Evolutionary conservation across 2,797 vertebrate genomes (phyloP), one percentile per base, ranked within the genome.

Genomic region (Oreortyx pictus): DNA sequence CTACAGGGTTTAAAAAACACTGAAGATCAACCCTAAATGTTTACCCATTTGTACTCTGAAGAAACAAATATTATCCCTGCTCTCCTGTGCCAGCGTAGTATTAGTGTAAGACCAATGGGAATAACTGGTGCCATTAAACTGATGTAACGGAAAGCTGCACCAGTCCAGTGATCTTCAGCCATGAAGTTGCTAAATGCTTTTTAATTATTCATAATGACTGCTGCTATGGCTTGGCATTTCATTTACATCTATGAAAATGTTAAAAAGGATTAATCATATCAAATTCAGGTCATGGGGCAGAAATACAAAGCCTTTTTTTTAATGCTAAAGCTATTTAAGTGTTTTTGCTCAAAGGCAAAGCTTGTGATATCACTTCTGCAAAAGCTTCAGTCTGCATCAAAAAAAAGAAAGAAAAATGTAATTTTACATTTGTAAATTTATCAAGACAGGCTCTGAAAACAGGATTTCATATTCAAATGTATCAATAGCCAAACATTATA

Each of bases 191-290:
- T 93, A 85, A 93, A 49, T 68, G 49, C 15, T 73, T 89, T 95
- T 89, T 88, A 93, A 88, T 90, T 96, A 47, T 61, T 89, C 65
- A 49, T 93, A 86, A 89, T 61, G 66, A 66, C 27, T 44, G 7
- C 39, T 90, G 14, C 5, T 73, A 83, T 52, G 16, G 22, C 68
- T 90, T 83, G 57, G 27, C n/a, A 73, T 74, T 78, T 86, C 70
- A 90, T 76, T 70, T 88, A 43, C 6, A 1, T 64, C 76, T 81
- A 87, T 18, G 56, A 83, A 94, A 86, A 72, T 64, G 17, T 47
- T 87, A 46, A 35, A 93, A 85, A 86, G 44, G 20, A 71, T 89
- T 24, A 83, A 62, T 89, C 76, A 85, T 78, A 50, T 15, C 17
- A 35, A 18, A 81, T 66, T 81, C 66, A 83, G 47, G 66, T 86